These are phyloP conservation scores for Nephrotoma flavescens DNA, from an alignment of 2,888 invertebrate species.

Conservation along the genomic window DNA sequence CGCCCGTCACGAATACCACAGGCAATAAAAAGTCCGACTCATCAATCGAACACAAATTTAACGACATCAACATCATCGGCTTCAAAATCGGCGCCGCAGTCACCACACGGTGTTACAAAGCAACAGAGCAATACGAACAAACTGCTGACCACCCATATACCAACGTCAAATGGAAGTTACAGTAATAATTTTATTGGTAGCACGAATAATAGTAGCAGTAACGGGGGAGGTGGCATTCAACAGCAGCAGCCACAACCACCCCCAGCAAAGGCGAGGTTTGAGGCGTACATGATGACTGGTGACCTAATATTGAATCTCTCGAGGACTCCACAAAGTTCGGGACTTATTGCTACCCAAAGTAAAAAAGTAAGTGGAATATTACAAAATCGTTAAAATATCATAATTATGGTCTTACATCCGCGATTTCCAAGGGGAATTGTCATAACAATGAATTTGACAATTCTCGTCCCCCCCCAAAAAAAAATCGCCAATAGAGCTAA, in stretches of 20 bases:
- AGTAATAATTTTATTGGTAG: neutral
- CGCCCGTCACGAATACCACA: constrained; percentile 42
- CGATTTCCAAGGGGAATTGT: no score
- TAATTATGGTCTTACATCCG: no score
- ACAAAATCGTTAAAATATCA: neutral
- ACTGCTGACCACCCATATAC: constrained; percentile 25
- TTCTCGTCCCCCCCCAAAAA: no score
- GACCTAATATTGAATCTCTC: constrained; percentile 90
- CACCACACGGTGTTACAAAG: constrained; percentile 27
- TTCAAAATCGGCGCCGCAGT: constrained; percentile 25
- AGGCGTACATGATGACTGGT: constrained; percentile 96
- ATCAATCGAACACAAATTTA: constrained; percentile 15
- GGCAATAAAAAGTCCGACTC: constrained; percentile 24
- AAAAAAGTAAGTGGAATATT: constrained; percentile 23
- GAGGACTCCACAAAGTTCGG: constrained; percentile 54
- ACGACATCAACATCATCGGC: neutral
- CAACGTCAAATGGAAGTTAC: constrained; percentile 19
- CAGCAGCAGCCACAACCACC: constrained; percentile 16
- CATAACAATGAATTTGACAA: no score
- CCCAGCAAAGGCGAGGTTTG: constrained; percentile 45
- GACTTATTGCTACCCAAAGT: constrained; percentile 38
- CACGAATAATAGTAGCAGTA: constrained; percentile 10
- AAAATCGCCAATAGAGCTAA: no score
- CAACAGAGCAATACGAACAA: constrained; percentile 16
- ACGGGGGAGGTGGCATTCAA: constrained; percentile 12